Evolutionary conservation across 1,140 invertebrate genomes (phyloP), one percentile per base, ranked within the genome.

Genomic region (Dinothrombium tinctorium): DNA sequence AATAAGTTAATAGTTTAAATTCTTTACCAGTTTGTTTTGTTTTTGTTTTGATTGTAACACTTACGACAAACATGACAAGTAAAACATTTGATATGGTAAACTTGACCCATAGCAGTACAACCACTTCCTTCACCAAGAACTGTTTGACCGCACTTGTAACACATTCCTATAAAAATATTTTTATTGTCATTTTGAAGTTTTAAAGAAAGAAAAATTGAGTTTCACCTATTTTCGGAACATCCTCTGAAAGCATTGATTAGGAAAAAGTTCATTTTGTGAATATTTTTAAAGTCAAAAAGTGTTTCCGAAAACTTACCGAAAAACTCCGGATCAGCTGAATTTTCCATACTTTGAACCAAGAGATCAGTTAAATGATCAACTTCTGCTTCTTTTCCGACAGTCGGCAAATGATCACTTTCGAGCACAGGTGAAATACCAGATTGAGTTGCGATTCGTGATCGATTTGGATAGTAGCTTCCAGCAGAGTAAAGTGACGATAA

Each of bases 31-130:
- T n/a, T n/a, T n/a, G n/a, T n/a, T n/a, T n/a, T n/a, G n/a, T n/a
- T n/a, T n/a, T n/a, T n/a, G n/a, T n/a, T n/a, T n/a, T n/a, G n/a
- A n/a, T n/a, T n/a, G n/a, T n/a, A n/a, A n/a, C n/a, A n/a, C n/a
- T n/a, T n/a, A n/a, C n/a, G n/a, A 56, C 90, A 96, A 39, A 74
- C 69, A 49, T 73, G 71, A 55, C 92, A 98, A 23, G 74, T 76
- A 54, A 98, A 96, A 55, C 92, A 98, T 46, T 69, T 65, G 21
- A 92, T 82, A 58, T 98, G 90, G 55, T 86, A 96, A 33, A 94
- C 71, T 56, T 89, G 74, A 48, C 86, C 82, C 78, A 95, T 87
- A 3, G 89, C 87, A 32, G 39, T 36, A 56, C 87, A 94, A 0
- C 86, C 87, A 49, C 74, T 83, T 41, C 72, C 81, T 59, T 90